A percentile compares a stretch with the other conserved stretches of the same genome.
Conservation (phyloP, 2,797 vertebrate species). For the Todus mexicanus region DNA sequence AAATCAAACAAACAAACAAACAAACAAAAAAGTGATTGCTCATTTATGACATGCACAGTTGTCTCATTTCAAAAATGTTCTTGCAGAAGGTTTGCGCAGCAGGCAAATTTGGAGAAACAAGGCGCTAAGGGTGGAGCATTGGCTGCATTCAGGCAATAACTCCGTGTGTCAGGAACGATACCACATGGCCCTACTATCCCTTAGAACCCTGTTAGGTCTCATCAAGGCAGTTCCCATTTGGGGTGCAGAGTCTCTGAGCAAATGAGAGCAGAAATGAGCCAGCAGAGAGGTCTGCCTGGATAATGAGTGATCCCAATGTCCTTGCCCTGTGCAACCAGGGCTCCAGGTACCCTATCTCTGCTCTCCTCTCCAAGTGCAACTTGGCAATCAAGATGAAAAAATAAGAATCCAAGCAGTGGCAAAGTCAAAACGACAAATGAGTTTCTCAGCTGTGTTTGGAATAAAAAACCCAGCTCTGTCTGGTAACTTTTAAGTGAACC, state of each 20-base stretch:
- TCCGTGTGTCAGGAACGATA: rapidly evolving
- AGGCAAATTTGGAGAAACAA: background rate
- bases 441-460: background rate
- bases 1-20: background rate
- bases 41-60: background rate
- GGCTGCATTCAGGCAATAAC: background rate
- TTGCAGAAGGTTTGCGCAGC: background rate
- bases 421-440: background rate
- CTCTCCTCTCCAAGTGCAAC: background rate
- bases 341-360: background rate
- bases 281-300: background rate
- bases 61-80: background rate
- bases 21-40: background rate
- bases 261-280: background rate
- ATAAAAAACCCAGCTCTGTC: background rate
- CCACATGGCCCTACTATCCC: background rate
- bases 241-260: background rate
- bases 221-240: background rate
- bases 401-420: background rate
- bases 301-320: background rate
- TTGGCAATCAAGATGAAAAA: background rate
- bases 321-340: background rate
- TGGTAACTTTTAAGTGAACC: background rate
- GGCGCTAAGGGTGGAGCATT: rapidly evolving
- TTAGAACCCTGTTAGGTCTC: background rate